Evolutionary conservation across 1,140 invertebrate species (phyloP).

Genomic region (Neotoxoptera formosana): DNA sequence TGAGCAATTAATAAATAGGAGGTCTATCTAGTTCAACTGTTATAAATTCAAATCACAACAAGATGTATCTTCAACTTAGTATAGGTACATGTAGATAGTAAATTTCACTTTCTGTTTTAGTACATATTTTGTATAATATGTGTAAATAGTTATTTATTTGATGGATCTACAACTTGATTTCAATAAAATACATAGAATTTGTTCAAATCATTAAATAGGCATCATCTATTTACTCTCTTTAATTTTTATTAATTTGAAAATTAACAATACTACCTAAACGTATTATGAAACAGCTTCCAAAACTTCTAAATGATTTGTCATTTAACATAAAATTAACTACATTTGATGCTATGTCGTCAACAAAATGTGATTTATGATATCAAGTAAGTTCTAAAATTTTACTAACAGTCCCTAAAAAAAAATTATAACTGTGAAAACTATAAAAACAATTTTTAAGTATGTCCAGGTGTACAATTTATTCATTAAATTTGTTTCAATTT

Average conservation of each 20-base stretch:
- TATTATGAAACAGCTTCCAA: neutral
- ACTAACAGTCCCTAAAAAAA: neutral
- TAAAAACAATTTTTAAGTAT: neutral
- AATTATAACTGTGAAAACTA: neutral
- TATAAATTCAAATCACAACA: neutral
- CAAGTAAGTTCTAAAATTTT: neutral
- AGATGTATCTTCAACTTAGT: neutral
- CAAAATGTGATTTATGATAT: neutral
- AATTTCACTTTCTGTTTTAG: neutral
- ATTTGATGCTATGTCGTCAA: neutral
- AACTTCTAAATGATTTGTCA: neutral
- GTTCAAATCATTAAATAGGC: neutral
- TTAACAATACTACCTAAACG: neutral
- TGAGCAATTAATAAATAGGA: neutral
- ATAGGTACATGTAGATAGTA: neutral
- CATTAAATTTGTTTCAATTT: neutral
- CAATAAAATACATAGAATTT: neutral
- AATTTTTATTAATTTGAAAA: neutral
- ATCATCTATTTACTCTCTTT: no score
- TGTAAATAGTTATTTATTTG: neutral
- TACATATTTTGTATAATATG: neutral
- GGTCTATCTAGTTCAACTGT: neutral
- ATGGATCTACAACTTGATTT: neutral
- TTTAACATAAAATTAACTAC: neutral
- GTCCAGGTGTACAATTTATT: neutral